Percentiles rank a stretch among this genome's conserved stretches.
Conservation (phyloP, 92 coral and sea anemone species). For the Anthopleura xanthogrammica region DNA sequence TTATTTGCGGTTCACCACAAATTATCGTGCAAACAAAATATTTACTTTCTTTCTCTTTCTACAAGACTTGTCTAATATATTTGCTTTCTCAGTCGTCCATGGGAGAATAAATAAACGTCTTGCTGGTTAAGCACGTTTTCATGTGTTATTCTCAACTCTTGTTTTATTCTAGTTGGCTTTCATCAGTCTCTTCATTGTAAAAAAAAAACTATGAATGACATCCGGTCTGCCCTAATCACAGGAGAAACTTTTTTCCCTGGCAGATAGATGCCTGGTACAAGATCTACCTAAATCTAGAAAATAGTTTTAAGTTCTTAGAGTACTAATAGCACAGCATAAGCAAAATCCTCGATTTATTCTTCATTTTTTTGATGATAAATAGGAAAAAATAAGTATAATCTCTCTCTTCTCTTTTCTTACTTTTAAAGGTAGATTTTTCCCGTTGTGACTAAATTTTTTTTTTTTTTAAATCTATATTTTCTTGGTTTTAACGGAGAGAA, state of each 20-base stretch:
- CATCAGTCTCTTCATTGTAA: neutral
- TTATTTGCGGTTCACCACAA: conserved; percentile 33
- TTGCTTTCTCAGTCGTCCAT: neutral
- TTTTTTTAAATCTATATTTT: too few species aligned
- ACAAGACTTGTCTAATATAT: neutral
- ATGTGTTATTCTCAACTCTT: neutral
- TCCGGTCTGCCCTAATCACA: neutral
- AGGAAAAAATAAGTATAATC: too few species aligned
- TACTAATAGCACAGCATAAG: too few species aligned
- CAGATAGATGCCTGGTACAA: neutral
- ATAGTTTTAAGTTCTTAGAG: too few species aligned
- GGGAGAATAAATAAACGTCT: neutral
- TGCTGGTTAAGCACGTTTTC: neutral
- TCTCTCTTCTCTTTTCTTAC: too few species aligned
- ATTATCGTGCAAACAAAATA: conserved; percentile 25
- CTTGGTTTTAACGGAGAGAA: too few species aligned
- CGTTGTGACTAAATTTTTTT: too few species aligned
- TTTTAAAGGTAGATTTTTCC: too few species aligned
- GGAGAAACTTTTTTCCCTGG: neutral
- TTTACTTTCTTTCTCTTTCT: neutral
- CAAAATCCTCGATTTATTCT: too few species aligned
- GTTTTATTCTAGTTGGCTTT: neutral
- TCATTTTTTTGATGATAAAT: too few species aligned
- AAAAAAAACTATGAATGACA: neutral
- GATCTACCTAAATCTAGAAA: neutral